These are phyloP conservation scores for Synanthedon myopaeformis DNA, from an alignment of 2,888 invertebrate species.

Conservation along the genomic window DNA sequence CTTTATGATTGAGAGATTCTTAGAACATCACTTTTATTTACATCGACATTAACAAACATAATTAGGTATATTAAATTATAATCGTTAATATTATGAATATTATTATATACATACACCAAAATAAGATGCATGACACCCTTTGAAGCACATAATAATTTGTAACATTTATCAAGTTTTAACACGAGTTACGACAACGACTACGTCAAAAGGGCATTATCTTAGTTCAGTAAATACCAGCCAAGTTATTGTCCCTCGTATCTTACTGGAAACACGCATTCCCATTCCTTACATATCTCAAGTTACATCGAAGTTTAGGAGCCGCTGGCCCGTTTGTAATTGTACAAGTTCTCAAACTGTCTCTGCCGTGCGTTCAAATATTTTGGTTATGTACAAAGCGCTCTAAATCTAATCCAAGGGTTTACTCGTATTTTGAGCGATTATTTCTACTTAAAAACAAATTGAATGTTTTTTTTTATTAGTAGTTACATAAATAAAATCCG, in stretches of 20 bases:
- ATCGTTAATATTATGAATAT: too few relatives aligned
- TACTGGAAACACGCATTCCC: slow-evolving; percentile 9
- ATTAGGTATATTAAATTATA: too few relatives aligned
- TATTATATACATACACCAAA: too few relatives aligned
- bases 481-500: too few relatives aligned
- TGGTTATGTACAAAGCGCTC: background rate
- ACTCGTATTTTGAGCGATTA: too few relatives aligned
- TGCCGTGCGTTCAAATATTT: background rate
- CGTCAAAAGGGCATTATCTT: background rate
- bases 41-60: too few relatives aligned
- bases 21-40: too few relatives aligned
- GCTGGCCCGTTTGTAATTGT: slow-evolving; percentile 10
- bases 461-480: too few relatives aligned
- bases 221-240: slow-evolving; percentile 6
- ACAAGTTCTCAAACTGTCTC: slow-evolving; percentile 12
- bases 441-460: too few relatives aligned
- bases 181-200: background rate
- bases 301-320: background rate
- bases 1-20: too few relatives aligned
- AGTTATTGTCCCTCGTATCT: slow-evolving; percentile 12
- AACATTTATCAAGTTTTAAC: background rate
- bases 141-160: background rate
- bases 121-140: too few relatives aligned
- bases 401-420: too few relatives aligned
- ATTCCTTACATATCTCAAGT: slow-evolving; percentile 10